A percentile compares a stretch with the other conserved stretches of the same genome.
phyloP scores from a whole-genome alignment of 2,888 invertebrate genomes.

The Cephus rjabovi region DNA sequence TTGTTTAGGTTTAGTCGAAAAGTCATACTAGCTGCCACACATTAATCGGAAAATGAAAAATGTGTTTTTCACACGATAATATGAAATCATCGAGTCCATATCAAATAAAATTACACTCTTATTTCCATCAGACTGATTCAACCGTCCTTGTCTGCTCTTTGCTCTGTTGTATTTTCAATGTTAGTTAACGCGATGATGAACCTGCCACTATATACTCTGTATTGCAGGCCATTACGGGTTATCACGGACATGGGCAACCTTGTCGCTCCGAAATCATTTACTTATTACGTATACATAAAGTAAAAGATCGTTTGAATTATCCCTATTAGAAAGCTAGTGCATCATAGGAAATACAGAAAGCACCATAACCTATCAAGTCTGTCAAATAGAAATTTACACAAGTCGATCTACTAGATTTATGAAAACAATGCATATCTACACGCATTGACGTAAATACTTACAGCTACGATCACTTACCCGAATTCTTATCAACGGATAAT shows the following conservation, averaged over 20 bases:
- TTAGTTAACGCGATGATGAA: neutral
- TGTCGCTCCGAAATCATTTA: neutral
- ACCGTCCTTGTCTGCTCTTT: neutral
- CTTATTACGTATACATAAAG: neutral
- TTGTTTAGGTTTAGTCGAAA: neutral
- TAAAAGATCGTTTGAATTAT: neutral
- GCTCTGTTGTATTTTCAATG: neutral
- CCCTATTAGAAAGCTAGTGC: neutral
- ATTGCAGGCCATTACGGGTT: neutral
- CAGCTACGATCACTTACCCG: neutral
- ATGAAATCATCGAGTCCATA: neutral
- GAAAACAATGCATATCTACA: neutral
- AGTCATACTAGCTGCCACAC: neutral
- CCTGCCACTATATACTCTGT: neutral
- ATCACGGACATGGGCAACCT: neutral
- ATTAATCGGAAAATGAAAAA: neutral
- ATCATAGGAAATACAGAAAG: neutral
- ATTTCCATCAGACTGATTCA: neutral
- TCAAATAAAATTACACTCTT: neutral
- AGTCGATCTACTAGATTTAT: neutral
- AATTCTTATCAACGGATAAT: neutral
- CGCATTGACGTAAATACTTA: neutral
- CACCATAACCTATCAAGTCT: neutral
- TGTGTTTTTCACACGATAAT: neutral
- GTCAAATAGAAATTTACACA: neutral